Conservation (phyloP, 2,888 invertebrate genomes). For the Cosmia pyralina region DNA sequence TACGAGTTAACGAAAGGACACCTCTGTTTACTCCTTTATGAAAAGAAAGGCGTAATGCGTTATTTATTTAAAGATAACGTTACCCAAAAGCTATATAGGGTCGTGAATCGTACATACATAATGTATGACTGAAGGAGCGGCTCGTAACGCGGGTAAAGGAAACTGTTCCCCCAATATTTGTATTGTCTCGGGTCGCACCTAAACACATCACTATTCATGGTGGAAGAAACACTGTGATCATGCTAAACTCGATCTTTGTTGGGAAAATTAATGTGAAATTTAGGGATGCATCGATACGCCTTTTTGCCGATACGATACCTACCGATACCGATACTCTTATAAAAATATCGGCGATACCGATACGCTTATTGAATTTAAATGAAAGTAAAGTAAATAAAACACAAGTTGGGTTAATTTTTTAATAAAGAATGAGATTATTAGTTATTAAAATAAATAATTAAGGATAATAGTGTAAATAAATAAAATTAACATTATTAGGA, state of each 20-base stretch:
- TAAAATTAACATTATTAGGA: too few relatives aligned
- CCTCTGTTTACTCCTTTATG: conserved; percentile 22
- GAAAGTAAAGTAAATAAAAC: too few relatives aligned
- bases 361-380: too few relatives aligned
- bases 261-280: conserved; percentile 6
- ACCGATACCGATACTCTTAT: too few relatives aligned
- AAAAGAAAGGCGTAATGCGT: conserved; percentile 23
- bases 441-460: too few relatives aligned
- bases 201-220: conserved; percentile 64
- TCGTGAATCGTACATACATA: conserved; percentile 58
- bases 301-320: too few relatives aligned
- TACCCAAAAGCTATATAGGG: conserved; percentile 46
- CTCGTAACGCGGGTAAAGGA: conserved; percentile 37
- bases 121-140: conserved; percentile 51
- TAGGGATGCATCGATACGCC: too few relatives aligned
- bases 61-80: conserved; percentile 55
- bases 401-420: too few relatives aligned
- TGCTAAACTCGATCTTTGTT: neutral
- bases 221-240: conserved; percentile 52
- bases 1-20: conserved; percentile 5
- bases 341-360: too few relatives aligned
- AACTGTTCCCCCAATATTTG: conserved; percentile 53
- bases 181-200: conserved; percentile 50
- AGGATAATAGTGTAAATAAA: too few relatives aligned
- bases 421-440: too few relatives aligned